Evolutionary conservation across 2,797 vertebrate species (phyloP).

Genomic region (Poeciliopsis paucimaculata): DNA sequence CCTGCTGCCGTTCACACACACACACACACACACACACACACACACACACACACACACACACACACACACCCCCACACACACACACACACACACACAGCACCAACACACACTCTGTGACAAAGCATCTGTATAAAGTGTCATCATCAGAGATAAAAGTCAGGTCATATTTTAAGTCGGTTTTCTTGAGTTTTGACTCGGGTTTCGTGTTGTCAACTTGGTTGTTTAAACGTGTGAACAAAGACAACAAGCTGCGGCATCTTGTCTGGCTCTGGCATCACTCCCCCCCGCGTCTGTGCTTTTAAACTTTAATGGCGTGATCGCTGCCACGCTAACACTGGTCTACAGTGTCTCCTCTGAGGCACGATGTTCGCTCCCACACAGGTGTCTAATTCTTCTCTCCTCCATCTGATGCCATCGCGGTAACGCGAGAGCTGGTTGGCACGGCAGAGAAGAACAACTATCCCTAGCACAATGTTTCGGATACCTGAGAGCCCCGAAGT

Average conservation of each 20-base stretch:
- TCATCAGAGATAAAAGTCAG: background rate
- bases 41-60: background rate
- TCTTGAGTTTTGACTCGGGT: background rate
- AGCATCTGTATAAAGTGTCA: background rate
- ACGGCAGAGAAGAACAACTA: conserved; percentile 61
- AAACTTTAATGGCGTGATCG: conserved; percentile 64
- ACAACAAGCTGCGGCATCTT: background rate
- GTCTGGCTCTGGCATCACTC: conserved; percentile 31
- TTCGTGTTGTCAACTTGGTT: background rate
- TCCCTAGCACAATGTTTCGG: conserved; percentile 36
- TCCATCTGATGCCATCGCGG: conserved; percentile 33
- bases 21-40: no score
- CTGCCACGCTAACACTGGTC: conserved; percentile 26
- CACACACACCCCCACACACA: background rate
- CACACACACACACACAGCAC: no score
- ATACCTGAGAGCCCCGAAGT: conserved; percentile 54
- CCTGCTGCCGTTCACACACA: background rate
- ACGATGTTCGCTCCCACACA: conserved; percentile 29
- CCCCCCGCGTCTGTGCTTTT: conserved; percentile 40
- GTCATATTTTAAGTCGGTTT: background rate
- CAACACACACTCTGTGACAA: background rate
- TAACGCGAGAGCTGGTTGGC: conserved; percentile 59
- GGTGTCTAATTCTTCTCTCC: conserved; percentile 58
- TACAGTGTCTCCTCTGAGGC: conserved; percentile 45
- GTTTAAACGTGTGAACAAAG: conserved; percentile 24